Evolutionary conservation across 1,140 invertebrate species (phyloP), one percentile per base, ranked within the genome.

Genomic region (Meloidogyne floridensis): DNA sequence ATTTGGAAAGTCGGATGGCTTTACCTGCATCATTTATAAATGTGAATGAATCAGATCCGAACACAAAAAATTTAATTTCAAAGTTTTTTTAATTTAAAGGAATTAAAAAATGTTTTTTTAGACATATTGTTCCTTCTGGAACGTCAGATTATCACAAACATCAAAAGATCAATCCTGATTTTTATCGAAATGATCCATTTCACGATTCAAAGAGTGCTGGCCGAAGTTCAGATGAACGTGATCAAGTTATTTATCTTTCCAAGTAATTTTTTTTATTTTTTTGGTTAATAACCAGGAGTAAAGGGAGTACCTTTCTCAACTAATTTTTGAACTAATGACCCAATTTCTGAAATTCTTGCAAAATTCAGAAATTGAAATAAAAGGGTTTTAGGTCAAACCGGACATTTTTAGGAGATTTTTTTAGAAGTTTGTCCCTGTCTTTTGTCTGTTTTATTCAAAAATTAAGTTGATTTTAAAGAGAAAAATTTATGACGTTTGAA

Each of bases 171-270:
- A 74, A 47, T 15, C 72, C 72, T 18, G n/a, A 74, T 18, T 74
- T 74, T 54, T 74, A 74, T 54, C 11, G 72, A 4, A 5, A 74
- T 54, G 18, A 74, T 18, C 72, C 72, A n/a, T 74, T 74, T 18
- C 18, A 74, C 11, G 43, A 51, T 74, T n/a, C 8, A 5, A 4
- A 65, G n/a, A 18, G 59, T 65, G 15, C 59, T 65, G n/a, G 15
- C 7, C 5, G 0, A n/a, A 1, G 8, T 6, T n/a, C 13, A 6
- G 72, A 74, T 18, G 43, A 47, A 54, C 15, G 11, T n/a, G 72
- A 74, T 51, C 72, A 74, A 54, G 72, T 74, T 8, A 74, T 74
- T 7, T 74, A 74, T 54, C 4, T 74, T 54, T 74, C 72, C 15
- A 74, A 20, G 72, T 54, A 65, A 7, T 65, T 65, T 65, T 65